phyloP scores from a whole-genome alignment of 2,888 invertebrate species.

The Ormyrus nitidulus region DNA sequence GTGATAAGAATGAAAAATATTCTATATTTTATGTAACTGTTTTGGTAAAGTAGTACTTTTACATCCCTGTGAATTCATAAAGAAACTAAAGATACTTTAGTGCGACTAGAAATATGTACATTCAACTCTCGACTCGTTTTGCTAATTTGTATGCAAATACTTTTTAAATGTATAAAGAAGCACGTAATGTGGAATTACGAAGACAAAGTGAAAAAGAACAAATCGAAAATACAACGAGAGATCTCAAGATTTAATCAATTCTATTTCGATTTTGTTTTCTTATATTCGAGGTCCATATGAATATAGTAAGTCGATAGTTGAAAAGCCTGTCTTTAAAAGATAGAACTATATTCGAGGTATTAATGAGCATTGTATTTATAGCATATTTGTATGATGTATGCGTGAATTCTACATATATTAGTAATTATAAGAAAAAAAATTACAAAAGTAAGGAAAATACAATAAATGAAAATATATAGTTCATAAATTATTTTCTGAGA shows the following conservation, averaged over 20 bases:
- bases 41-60: constrained; percentile 37
- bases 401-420: constrained; percentile 56
- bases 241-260: constrained; percentile 61
- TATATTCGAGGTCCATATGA: constrained; percentile 43
- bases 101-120: constrained; percentile 52
- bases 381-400: constrained; percentile 65
- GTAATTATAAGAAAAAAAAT: constrained; percentile 51
- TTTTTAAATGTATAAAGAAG: constrained; percentile 49
- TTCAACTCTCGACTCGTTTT: constrained; percentile 51
- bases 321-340: constrained; percentile 51
- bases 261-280: constrained; percentile 58
- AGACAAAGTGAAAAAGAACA: constrained; percentile 36
- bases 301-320: constrained; percentile 47
- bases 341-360: constrained; percentile 62
- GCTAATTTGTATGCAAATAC: constrained; percentile 59
- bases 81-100: constrained; percentile 50
- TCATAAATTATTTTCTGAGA: constrained; percentile 63
- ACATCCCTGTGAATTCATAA: constrained; percentile 51
- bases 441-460: constrained; percentile 28
- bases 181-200: constrained; percentile 37
- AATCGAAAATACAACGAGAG: constrained; percentile 58
- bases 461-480: constrained; percentile 56
- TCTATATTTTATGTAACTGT: constrained; percentile 25
- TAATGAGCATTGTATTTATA: constrained; percentile 68
- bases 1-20: constrained; percentile 36